These are phyloP conservation scores for Amaurobius ferox DNA, from an alignment of 2,888 invertebrate species.

Conservation along the genomic window DNA sequence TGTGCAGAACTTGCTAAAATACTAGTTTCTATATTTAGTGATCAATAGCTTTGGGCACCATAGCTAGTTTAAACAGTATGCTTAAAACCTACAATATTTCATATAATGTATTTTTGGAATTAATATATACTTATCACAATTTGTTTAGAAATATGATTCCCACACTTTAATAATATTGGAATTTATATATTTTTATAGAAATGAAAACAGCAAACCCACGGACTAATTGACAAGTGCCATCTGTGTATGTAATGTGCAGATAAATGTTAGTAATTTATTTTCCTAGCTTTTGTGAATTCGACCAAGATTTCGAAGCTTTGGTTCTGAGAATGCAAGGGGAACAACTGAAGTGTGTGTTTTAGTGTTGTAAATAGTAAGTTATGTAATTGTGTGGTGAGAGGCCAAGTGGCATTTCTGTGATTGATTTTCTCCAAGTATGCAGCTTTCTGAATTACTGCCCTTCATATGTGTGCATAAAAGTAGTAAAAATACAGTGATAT, in stretches of 20 bases:
- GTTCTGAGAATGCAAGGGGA: slow-evolving; percentile 51
- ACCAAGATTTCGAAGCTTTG: slow-evolving; percentile 32
- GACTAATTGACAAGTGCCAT: slow-evolving; percentile 66
- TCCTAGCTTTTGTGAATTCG: slow-evolving; percentile 39
- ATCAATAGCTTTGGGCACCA: no score
- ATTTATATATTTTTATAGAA: slow-evolving; percentile 48
- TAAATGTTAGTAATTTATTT: slow-evolving; percentile 67
- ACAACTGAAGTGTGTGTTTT: slow-evolving; percentile 31
- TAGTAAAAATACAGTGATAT: slow-evolving; percentile 59
- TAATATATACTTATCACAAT: no score
- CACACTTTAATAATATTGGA: no score
- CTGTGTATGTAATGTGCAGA: slow-evolving; percentile 47
- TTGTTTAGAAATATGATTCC: no score
- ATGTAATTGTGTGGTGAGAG: slow-evolving; percentile 42
- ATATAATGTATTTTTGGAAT: no score
- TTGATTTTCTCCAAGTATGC: slow-evolving; percentile 58
- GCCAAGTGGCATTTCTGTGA: slow-evolving; percentile 59
- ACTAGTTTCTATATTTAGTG: no score
- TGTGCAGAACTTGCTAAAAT: no score
- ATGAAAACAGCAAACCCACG: slow-evolving; percentile 59
- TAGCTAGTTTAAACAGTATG: no score
- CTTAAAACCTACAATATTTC: no score
- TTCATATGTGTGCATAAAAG: slow-evolving; percentile 47
- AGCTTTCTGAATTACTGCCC: slow-evolving; percentile 60
- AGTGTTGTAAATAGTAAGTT: slow-evolving; percentile 51